Base-by-base conservation (phyloP, 2,113 vertebrate species). In the Tragelaphus buxtoni region DNA sequence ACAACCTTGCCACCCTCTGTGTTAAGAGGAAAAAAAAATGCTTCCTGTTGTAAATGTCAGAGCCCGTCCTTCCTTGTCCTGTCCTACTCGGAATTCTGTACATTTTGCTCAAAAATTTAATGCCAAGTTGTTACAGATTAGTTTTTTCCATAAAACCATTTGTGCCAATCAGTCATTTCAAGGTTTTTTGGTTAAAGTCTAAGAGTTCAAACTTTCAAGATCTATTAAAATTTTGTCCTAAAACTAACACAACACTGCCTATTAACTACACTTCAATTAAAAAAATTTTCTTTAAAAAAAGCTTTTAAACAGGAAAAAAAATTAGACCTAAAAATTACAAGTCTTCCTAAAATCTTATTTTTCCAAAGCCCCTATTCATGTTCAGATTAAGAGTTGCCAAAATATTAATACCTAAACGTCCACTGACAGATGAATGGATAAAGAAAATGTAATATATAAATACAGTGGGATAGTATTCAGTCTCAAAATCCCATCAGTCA, bases 261-360 rank as follows among this genome's bases (percentile, higher is more conserved):
- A 80, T 80, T 53, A 80, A 53, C 77, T 80, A 53, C 13, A 80
- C 18, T 80, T 80, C 47, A n/a, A 51, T 24, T 13, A 4, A 53
- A 53, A n/a, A 20, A 7, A 0, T 4, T 20, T 51, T 79, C 30
- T 80, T 80, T 80, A 53, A 80, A 17, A 47, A 80, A 16, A 79
- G 30, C 49, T 80, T 80, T 53, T 80, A 53, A 80, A 80, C 6
- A 53, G 47, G 49, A 80, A 80, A 77, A 47, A 63, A 76, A 90
- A 82, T 42, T 58, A 69, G 88, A 35, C 20, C 69, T 77, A 88
- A 69, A 97, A 65, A 85, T 85, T 42, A 49, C n/a, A 80, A 95
- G n/a, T 5, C 83, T 94, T 79, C 56, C 93, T 79, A 95, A 92
- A 63, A 30, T 60, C 14, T 92, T 87, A 86, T 84, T 96, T 89